These are phyloP conservation scores for Aphodius sticticus DNA, from an alignment of 2,888 invertebrate genomes.

Conservation along the genomic window DNA sequence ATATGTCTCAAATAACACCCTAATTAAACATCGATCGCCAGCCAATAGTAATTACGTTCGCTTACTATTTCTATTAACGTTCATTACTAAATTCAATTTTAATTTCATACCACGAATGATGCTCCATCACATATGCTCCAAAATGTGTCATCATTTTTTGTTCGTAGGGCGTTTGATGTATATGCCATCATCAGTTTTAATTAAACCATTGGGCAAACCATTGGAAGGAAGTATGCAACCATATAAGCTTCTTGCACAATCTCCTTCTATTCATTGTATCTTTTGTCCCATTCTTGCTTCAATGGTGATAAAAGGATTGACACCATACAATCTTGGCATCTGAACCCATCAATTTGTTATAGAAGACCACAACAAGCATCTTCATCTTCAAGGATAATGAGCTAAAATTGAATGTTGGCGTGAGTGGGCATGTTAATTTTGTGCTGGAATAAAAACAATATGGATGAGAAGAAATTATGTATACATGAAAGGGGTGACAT, in stretches of 20 bases:
- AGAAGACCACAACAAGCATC: too few relatives aligned
- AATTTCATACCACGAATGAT: background rate
- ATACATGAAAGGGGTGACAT: slow-evolving; percentile 49
- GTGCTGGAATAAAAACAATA: slow-evolving; percentile 16
- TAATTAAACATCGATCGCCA: background rate
- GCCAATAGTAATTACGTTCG: background rate
- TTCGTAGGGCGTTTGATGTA: background rate
- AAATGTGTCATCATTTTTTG: background rate
- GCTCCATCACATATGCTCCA: background rate
- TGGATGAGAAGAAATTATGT: slow-evolving; percentile 18
- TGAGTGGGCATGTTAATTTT: background rate
- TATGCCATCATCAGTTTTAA: background rate
- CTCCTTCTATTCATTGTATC: too few relatives aligned
- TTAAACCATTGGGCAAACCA: background rate
- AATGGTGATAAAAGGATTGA: too few relatives aligned
- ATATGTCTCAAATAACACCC: background rate
- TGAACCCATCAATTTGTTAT: too few relatives aligned
- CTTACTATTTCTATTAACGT: background rate
- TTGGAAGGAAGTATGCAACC: too few relatives aligned
- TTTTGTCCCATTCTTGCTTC: too few relatives aligned
- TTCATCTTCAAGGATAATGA: too few relatives aligned
- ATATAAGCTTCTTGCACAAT: too few relatives aligned
- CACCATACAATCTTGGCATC: too few relatives aligned
- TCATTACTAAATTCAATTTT: background rate
- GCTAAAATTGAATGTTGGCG: background rate